Evolutionary conservation across 2,113 vertebrate genomes (phyloP), one percentile per base, ranked within the genome.

Genomic region (Lophochroa leadbeateri): DNA sequence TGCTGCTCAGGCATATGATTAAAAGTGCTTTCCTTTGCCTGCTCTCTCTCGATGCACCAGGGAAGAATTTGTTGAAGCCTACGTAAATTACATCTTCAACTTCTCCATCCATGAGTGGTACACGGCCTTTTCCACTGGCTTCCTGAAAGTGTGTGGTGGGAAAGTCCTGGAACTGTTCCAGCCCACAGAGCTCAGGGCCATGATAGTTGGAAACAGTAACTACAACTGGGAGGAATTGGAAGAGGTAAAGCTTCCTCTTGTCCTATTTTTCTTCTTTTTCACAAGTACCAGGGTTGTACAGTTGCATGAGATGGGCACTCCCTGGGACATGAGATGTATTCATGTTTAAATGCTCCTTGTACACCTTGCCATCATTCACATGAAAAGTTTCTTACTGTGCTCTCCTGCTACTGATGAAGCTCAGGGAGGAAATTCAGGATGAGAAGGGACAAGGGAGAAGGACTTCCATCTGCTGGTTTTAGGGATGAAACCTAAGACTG

Each of bases 151-250:
- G 90, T 99, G 99, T n/a, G 99, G 99, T 10, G 99, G 99, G 65
- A 99, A 99, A 85, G 98, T 99, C 52, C 97, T 99, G 50, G 98
- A 98, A 37, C 99, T 99, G 83, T 99, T 99, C 97, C 99, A 99
- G 98, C 99, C 99, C 68, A 99, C 98, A 2, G 99, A 99, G 91
- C 98, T 99, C 89, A 98, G 99, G 98, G 99, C 99, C 97, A 99
- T 99, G 99, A 99, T 99, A 96, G 99, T 99, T 75, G 99, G 99
- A 61, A 99, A 99, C 98, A 99, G 98, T 97, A 99, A 99, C 97
- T 99, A 99, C 98, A 99, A 99, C 98, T 99, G 99, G 99, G 98
- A 99, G 89, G 99, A 99, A 76, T 91, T 99, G 95, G 99, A 99
- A 94, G 99, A 99, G 99, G 99, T 99, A 84, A 97, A 98, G 44